A percentile compares a stretch with the other conserved stretches of the same genome.
Conservation (phyloP, 2,888 invertebrate genomes). For the Drosophila neonasuta region DNA sequence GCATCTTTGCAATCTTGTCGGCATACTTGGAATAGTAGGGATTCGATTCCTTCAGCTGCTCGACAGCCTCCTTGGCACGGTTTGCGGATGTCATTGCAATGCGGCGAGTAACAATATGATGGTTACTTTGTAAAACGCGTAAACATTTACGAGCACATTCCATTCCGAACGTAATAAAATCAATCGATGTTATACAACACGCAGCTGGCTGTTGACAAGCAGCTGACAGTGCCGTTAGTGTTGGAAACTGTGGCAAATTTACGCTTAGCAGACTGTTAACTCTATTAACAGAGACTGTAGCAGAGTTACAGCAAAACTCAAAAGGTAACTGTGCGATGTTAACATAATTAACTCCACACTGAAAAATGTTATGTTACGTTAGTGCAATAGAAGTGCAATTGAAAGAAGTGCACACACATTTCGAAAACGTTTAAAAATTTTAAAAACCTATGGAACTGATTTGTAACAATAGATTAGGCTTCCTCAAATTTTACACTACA, state of each 20-base stretch:
- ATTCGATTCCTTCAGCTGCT: constrained; percentile 84
- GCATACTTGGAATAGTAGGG: constrained; percentile 93
- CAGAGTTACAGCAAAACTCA: not conserved
- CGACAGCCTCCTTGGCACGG: constrained; percentile 83
- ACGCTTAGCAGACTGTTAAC: too few species aligned
- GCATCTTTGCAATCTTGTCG: constrained; percentile 88
- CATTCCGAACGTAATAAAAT: constrained; percentile 46
- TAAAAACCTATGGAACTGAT: too few species aligned
- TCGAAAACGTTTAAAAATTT: too few species aligned
- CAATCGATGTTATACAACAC: constrained; percentile 56
- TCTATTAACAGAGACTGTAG: not conserved
- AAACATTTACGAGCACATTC: constrained; percentile 57
- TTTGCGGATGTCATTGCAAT: constrained; percentile 82
- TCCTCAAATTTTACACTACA: too few species aligned
- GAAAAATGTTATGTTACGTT: not conserved
- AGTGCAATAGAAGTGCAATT: not conserved
- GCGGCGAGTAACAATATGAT: constrained; percentile 53
- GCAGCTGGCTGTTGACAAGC: constrained; percentile 32
- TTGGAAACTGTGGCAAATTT: not conserved
- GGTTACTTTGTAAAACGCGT: constrained; percentile 43
- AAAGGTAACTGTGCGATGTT: not conserved
- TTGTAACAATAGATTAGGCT: too few species aligned
- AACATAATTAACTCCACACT: not conserved
- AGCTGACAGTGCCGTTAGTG: constrained; percentile 30
- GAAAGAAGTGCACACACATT: not conserved